Percentiles rank a stretch among this genome's conserved stretches.
These are phyloP conservation scores for Leptinotarsa haldemani DNA, from an alignment of 2,888 invertebrate species.

Conservation along the genomic window DNA sequence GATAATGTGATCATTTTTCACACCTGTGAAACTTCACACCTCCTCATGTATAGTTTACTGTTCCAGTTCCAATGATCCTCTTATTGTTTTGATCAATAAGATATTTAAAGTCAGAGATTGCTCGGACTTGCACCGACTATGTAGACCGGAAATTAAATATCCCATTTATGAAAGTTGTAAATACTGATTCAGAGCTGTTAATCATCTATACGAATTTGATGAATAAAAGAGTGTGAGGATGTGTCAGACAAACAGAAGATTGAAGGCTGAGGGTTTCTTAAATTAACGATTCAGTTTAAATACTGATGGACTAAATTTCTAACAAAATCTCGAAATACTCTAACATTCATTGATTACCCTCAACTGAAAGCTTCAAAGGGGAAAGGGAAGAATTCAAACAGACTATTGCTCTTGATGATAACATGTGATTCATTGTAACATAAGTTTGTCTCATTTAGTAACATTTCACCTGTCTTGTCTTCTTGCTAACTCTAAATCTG, in stretches of 20 bases:
- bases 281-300: not conserved
- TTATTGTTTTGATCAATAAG: not conserved
- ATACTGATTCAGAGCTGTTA: not conserved
- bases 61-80: not conserved
- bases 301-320: not conserved
- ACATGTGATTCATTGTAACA: not conserved
- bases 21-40: too few relatives aligned
- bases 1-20: too few relatives aligned
- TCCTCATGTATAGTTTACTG: not conserved
- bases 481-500: not conserved
- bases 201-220: not conserved
- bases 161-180: not conserved
- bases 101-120: not conserved
- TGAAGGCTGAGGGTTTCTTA: not conserved
- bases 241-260: not conserved
- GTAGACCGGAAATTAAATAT: constrained; percentile 6
- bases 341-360: too few relatives aligned
- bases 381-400: not conserved
- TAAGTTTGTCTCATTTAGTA: not conserved
- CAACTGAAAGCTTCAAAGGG: too few relatives aligned
- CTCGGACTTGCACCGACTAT: not conserved
- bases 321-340: too few relatives aligned
- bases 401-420: not conserved
- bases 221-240: not conserved
- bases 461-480: not conserved